Evolutionary conservation across 1,140 invertebrate species (phyloP), one percentile per base, ranked within the genome.

Genomic region (Microplitis mediator): DNA sequence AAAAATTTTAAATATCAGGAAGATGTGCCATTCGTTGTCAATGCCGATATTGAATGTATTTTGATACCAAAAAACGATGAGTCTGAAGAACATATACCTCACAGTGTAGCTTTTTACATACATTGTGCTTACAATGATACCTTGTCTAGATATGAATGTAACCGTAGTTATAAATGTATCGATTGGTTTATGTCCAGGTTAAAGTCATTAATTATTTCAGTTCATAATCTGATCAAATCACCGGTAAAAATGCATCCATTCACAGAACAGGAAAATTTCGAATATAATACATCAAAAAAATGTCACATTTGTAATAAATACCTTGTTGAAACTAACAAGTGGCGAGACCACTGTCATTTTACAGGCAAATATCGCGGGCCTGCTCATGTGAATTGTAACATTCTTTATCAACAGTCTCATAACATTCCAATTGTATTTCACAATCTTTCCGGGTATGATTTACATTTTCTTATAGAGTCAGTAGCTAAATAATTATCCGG

Each of bases 381-480:
- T 13, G 81, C 80, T 2, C 84, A 86, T 77, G 70, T 73, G 13
- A 45, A 35, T 35, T 84, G 82, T 73, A 85, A 86, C 73, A 54
- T 85, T 23, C 69, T 81, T 52, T 82, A 71, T 75, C 69, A 78
- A 75, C 52, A 76, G 50, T 62, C 4, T 14, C 74, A 56, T 39
- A 56, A 3, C n/a, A 69, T 69, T 54, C 52, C 52, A 3, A 23
- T 36, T 9, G 35, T 69, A 6, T 60, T 60, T 11, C 70, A 72
- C n/a, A 66, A 72, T 66, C 34, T 72, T n/a, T 56, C 51, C n/a
- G 70, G 70, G 4, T 72, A 72, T 58, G 62, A 72, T 58, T 13
- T 62, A 56, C 70, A 71, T 14, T 71, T 71, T 35, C 13, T 65
- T 5, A 71, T 71, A 0, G 8, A 54, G 31, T 31, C 45, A 36